Base-by-base conservation (phyloP, 2,888 invertebrate species). In the Aromia moschata region DNA sequence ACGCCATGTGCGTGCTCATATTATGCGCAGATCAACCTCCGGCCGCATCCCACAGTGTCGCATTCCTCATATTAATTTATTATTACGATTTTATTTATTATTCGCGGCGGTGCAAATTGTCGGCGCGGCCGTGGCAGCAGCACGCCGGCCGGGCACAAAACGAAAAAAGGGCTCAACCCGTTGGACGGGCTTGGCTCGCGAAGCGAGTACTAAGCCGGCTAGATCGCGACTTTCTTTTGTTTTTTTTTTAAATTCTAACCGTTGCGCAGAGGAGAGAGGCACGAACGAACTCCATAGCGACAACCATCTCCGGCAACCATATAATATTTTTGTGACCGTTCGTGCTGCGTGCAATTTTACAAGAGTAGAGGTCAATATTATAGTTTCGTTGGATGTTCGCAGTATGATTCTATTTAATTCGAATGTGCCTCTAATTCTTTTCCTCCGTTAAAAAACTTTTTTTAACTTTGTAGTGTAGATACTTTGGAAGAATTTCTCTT, bases 51-150 rank as follows among this genome's bases (percentile, higher is more conserved):
- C 57, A 53, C 57, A 11, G 49, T 20, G 47, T 47, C 33, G 33
- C 56, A 53, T 57, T 60, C 57, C 57, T 18, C 16, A 44, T 52
- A 56, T 60, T 40, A 60, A 57, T 60, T 60, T 60, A 57, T 60
- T 57, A 57, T 61, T 54, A 57, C 57, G 53, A 58, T 58, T 54
- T 56, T 25, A 61, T 64, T 63, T 58, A 57, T 60, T 58, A 58
- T 58, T 60, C 55, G 41, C 56, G 44, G 44, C 49, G 41, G 51
- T 43, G 56, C 63, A 55, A 55, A 64, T 60, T 40, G 54, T 20
- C 44, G 33, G 51, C 38, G 18, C 38, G 30, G 51, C 47, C 30
- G 16, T 37, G 37, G 38, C 44, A 36, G 36, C 17, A n/a, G n/a
- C n/a, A n/a, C n/a, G n/a, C n/a, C n/a, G n/a, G 56, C 47, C 14